These are phyloP conservation scores for Oscheius onirici DNA, from an alignment of 2,888 invertebrate species.

Conservation along the genomic window DNA sequence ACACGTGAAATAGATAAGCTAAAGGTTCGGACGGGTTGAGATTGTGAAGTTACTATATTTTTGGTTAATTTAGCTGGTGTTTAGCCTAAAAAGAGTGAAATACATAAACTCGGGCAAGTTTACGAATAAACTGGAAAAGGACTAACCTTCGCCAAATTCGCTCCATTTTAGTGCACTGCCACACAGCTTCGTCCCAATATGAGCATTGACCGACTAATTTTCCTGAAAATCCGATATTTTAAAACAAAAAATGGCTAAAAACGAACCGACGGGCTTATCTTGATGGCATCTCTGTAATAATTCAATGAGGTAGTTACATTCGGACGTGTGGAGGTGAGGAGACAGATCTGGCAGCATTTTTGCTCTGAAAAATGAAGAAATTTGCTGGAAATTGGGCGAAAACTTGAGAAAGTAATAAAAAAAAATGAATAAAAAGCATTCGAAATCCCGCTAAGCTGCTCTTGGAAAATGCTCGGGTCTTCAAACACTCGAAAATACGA, in stretches of 20 bases:
- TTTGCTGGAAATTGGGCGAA: not conserved
- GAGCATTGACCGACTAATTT: conserved; percentile 64
- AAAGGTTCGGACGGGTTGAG: too few relatives aligned
- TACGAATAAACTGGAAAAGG: too few relatives aligned
- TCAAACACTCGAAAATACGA: not conserved
- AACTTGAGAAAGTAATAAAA: not conserved
- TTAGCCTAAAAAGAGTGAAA: too few relatives aligned
- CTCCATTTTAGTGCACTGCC: conserved; percentile 69
- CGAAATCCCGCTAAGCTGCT: too few relatives aligned
- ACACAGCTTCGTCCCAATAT: conserved; percentile 69
- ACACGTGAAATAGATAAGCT: too few relatives aligned
- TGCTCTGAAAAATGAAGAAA: not conserved
- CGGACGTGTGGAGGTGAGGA: conserved; percentile 68
- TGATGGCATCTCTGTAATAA: conserved; percentile 59
- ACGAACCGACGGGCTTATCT: conserved; percentile 57
- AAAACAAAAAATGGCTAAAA: not conserved
- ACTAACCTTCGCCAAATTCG: conserved; percentile 63
- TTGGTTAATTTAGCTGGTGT: too few relatives aligned
- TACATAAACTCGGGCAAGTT: too few relatives aligned
- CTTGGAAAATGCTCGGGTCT: too few relatives aligned
- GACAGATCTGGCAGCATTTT: conserved; percentile 68
- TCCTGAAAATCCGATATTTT: conserved; percentile 36
- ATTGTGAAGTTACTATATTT: too few relatives aligned
- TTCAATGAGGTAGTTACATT: conserved; percentile 67
- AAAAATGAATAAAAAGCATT: not conserved